A percentile compares a stretch with the other conserved stretches of the same genome.
Evolutionary conservation across 1,140 invertebrate species (phyloP).

Genomic region (Drosophila baimaii): DNA sequence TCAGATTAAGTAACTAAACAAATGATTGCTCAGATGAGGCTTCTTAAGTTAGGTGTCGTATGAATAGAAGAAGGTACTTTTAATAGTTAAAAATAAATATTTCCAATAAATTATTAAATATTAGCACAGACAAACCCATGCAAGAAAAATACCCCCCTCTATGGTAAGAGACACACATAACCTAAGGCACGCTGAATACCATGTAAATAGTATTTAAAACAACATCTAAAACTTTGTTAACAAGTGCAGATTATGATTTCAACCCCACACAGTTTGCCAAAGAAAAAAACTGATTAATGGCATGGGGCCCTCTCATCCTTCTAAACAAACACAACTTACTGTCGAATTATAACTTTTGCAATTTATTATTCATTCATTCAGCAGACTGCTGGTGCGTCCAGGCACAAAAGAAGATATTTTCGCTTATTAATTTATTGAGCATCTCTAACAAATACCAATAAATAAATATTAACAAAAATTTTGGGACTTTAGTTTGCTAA

Average conservation of each 20-base stretch:
- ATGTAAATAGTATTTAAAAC: background rate
- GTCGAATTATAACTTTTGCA: conserved; percentile 12
- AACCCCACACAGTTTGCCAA: background rate
- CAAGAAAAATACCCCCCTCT: too few species aligned
- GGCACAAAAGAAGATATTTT: conserved; percentile 1
- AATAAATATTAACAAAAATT: conserved; percentile 16
- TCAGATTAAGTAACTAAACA: too few species aligned
- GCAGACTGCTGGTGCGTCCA: too few species aligned
- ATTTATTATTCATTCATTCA: conserved; percentile 10
- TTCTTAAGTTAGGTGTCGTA: too few species aligned
- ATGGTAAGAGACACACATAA: too few species aligned
- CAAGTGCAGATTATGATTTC: background rate
- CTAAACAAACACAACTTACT: conserved; percentile 16
- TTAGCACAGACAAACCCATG: too few species aligned
- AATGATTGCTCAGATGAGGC: too few species aligned
- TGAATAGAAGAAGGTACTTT: background rate
- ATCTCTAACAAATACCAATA: conserved; percentile 18
- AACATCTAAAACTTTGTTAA: background rate
- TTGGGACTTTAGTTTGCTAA: conserved; percentile 48
- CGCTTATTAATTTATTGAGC: conserved; percentile 19
- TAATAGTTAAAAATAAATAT: background rate
- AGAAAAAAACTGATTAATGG: conserved; percentile 10
- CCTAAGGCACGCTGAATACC: too few species aligned
- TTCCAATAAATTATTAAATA: background rate
- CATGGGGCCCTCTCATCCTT: conserved; percentile 4